Percentiles rank a stretch among this genome's conserved stretches.
Conservation (phyloP, 2,888 invertebrate genomes). For the Seladonia tumulorum region DNA sequence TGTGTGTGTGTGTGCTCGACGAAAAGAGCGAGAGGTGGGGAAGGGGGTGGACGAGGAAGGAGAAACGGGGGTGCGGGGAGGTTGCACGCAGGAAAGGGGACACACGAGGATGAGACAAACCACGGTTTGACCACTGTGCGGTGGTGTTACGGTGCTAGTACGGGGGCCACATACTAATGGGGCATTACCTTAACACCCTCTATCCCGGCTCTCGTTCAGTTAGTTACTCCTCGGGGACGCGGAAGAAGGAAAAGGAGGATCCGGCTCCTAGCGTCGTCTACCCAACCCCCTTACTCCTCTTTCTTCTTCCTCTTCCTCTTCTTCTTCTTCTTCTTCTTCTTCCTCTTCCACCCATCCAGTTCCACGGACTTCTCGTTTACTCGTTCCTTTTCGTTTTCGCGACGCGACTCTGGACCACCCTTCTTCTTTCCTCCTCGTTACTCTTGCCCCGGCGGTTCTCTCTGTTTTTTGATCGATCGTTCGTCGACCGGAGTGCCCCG, state of each 20-base stretch:
- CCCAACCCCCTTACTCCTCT: not conserved
- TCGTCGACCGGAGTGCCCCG: slow-evolving; percentile 23
- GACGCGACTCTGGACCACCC: slow-evolving; percentile 15
- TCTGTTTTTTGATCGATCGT: slow-evolving; percentile 68
- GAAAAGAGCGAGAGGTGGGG: not conserved
- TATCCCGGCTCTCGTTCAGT: slow-evolving; percentile 81
- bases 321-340: not conserved
- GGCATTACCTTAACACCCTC: slow-evolving; percentile 83
- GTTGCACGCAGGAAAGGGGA: slow-evolving; percentile 44
- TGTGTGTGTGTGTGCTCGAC: not conserved
- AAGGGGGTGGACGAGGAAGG: not conserved
- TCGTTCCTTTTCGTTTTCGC: slow-evolving; percentile 32
- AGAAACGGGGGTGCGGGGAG: not conserved
- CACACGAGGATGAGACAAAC: slow-evolving; percentile 71
- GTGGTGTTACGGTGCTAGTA: slow-evolving; percentile 78
- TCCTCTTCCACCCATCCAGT: not conserved
- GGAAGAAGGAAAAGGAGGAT: slow-evolving; percentile 62
- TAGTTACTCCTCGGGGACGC: slow-evolving; percentile 82
- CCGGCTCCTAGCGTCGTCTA: not conserved
- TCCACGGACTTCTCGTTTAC: slow-evolving; percentile 39
- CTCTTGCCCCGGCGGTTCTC: slow-evolving; percentile 15
- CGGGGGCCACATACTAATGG: slow-evolving; percentile 83
- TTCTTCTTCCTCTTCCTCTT: too few species aligned
- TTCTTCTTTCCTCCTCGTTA: slow-evolving; percentile 27
- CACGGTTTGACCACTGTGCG: slow-evolving; percentile 76